Conservation (phyloP, 2,888 invertebrate genomes). For the Trilocha varians region DNA sequence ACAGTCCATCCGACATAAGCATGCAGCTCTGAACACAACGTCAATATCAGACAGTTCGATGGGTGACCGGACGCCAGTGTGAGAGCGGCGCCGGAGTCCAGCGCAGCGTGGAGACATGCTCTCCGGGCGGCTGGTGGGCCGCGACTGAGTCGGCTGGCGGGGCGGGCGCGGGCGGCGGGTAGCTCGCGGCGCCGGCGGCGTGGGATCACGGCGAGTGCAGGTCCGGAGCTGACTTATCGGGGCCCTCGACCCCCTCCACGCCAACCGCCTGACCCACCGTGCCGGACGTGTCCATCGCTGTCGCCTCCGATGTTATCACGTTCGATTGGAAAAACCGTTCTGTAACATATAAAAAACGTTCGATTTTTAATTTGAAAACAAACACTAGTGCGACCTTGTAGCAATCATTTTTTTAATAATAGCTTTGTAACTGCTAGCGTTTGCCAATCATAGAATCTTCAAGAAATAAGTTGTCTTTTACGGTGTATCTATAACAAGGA, state of each 20-base stretch:
- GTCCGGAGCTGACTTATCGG: constrained; percentile 30
- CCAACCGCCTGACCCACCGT: constrained; percentile 36
- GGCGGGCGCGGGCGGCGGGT: constrained; percentile 11
- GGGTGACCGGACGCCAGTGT: constrained; percentile 62
- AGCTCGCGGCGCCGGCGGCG: constrained; percentile 5
- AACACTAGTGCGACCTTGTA: too few species aligned
- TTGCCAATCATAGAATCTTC: too few species aligned
- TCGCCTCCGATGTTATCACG: constrained; percentile 70
- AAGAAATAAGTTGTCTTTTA: too few species aligned
- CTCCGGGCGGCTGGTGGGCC: constrained; percentile 23
- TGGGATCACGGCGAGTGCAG: constrained; percentile 37
- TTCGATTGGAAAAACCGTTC: constrained; percentile 78
- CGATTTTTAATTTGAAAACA: too few species aligned
- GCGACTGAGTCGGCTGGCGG: constrained; percentile 18
- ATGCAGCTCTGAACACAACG: constrained; percentile 15
- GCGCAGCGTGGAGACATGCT: constrained; percentile 30
- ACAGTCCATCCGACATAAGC: neutral
- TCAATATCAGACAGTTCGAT: constrained; percentile 39
- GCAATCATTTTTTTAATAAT: too few species aligned
- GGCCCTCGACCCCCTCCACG: constrained; percentile 28
- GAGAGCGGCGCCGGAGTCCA: constrained; percentile 66
- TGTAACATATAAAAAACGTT: constrained; percentile 15
- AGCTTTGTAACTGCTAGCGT: too few species aligned
- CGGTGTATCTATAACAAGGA: too few species aligned
- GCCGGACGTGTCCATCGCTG: constrained; percentile 67